A percentile compares a stretch with the other conserved stretches of the same genome.
Evolutionary conservation across 2,888 invertebrate species (phyloP).

Genomic region (Trissolcus brochymenae): DNA sequence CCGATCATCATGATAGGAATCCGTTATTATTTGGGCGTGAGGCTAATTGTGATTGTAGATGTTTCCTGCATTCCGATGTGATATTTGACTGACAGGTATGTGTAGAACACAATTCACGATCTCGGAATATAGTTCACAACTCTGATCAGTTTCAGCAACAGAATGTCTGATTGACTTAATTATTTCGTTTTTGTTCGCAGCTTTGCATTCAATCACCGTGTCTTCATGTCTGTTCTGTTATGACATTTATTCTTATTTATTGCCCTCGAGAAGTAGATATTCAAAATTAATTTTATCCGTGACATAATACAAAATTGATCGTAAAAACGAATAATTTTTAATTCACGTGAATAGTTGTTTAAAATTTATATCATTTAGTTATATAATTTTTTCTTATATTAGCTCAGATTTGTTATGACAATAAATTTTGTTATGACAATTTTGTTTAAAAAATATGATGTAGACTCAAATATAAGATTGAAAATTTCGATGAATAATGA

Average conservation of each 20-base stretch:
- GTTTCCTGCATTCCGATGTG: conserved; percentile 36
- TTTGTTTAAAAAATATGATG: too few relatives aligned
- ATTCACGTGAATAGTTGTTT: too few relatives aligned
- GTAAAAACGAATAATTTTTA: conserved; percentile 4
- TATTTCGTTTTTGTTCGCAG: conserved; percentile 27
- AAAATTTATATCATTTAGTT: too few relatives aligned
- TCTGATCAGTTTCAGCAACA: conserved; percentile 30
- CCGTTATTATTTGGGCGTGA: conserved; percentile 21
- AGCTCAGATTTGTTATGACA: too few relatives aligned
- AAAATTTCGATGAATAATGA: too few relatives aligned
- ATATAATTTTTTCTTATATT: too few relatives aligned
- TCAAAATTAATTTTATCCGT: too few relatives aligned
- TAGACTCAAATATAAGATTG: too few relatives aligned
- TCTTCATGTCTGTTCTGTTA: conserved; percentile 8
- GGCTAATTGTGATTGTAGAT: conserved; percentile 24
- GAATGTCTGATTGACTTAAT: conserved; percentile 44
- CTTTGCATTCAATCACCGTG: conserved; percentile 13
- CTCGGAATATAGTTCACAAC: conserved; percentile 33
- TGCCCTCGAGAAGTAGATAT: not conserved
- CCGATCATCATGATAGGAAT: conserved; percentile 15
- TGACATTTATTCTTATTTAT: conserved; percentile 5
- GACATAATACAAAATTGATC: too few relatives aligned
- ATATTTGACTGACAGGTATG: conserved; percentile 20
- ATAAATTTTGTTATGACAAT: too few relatives aligned
- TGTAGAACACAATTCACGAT: conserved; percentile 24